Evolutionary conservation across 2,888 invertebrate species (phyloP), one percentile per base, ranked within the genome.

Genomic region (Eurytoma adleriae): DNA sequence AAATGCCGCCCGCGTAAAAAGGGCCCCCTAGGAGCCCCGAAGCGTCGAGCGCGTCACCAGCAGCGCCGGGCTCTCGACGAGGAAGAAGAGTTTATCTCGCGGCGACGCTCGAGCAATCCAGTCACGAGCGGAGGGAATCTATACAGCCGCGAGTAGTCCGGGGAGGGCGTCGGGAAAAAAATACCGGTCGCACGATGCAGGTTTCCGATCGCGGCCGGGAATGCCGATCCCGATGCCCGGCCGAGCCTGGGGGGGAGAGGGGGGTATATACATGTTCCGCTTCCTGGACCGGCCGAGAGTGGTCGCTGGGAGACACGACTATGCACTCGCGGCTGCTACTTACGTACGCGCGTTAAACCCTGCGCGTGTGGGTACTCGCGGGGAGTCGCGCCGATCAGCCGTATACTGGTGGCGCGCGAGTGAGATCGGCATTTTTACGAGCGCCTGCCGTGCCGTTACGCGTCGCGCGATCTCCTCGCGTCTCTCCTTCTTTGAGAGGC

Each of bases 111-210:
- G 72, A 62, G 69, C 59, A 59, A 50, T 73, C 74, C 48, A 56
- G 79, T 79, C 79, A 79, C 79, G 79, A 78, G 66, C 16, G 14
- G 10, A 67, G 78, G 68, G 54, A 68, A 24, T 56, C 62, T 20
- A 16, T 27, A 64, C 4, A 18, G 56, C 27, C 57, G 61, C 18
- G 57, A 27, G 40, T 20, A 13, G 64, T 48, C 40, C 69, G 62
- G 30, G 18, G 52, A 18, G 59, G 69, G 76, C 80, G 71, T 62
- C 50, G 56, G 40, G 48, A 75, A 80, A 80, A 24, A 80, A 77
- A 77, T 68, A 18, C 77, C 62, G 40, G 79, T 77, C 76, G 77
- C 80, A 75, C 79, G 74, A 79, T 79, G 75, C 75, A 72, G 76
- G 76, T 80, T 77, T 77, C 80, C 80, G 80, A 80, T 77, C 72